Percentiles rank a stretch among this genome's conserved stretches.
phyloP scores from a whole-genome alignment of 2,888 invertebrate genomes.

The Pseudococcus viburni region DNA sequence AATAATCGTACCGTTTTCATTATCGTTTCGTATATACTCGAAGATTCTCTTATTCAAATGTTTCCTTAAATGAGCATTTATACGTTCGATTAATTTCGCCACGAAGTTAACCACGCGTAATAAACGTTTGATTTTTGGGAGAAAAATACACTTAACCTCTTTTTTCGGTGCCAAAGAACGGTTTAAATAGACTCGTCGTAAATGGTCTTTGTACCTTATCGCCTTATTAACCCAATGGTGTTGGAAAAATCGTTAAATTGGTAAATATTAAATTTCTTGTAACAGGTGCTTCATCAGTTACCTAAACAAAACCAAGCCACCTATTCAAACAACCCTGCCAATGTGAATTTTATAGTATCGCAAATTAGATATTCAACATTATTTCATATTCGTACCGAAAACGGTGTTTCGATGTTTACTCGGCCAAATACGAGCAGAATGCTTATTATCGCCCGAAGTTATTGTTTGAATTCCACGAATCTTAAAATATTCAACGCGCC shows the following conservation, averaged over 20 bases:
- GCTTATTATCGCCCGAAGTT: slow-evolving; percentile 6
- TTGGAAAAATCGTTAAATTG: background rate
- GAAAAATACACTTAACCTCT: background rate
- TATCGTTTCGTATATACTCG: background rate
- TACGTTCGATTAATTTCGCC: slow-evolving; percentile 8
- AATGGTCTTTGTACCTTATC: background rate
- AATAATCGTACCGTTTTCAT: slow-evolving; percentile 4
- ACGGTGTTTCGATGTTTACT: slow-evolving; percentile 2
- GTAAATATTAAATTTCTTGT: slow-evolving; percentile 2
- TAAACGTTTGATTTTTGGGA: background rate
- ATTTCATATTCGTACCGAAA: slow-evolving; percentile 1
- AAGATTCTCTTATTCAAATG: background rate
- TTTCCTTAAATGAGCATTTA: slow-evolving; percentile 27
- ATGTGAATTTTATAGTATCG: background rate
- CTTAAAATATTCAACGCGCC: slow-evolving; percentile 9
- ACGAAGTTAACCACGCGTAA: background rate
- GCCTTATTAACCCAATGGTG: background rate
- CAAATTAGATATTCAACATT: background rate
- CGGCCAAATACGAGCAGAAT: background rate
- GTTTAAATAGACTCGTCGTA: too few relatives aligned
- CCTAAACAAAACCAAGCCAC: background rate
- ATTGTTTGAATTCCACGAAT: slow-evolving; percentile 5
- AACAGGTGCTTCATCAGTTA: slow-evolving; percentile 27
- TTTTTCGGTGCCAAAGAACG: background rate
- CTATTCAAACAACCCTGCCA: background rate